Conservation (phyloP, 2,888 invertebrate genomes). For the Drosophila greeni region DNA sequence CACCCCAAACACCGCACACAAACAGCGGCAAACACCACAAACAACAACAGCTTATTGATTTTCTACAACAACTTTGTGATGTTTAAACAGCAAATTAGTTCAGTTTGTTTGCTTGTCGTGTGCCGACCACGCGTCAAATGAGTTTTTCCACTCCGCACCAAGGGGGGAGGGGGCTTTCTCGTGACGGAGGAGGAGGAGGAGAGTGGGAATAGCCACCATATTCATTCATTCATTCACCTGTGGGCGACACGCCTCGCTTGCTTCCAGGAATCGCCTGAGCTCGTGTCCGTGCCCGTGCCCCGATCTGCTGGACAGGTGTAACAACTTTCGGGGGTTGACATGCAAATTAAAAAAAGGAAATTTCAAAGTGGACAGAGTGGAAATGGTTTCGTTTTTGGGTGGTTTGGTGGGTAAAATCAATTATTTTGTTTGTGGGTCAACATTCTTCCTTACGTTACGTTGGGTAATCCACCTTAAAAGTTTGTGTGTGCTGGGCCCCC, state of each 20-base stretch:
- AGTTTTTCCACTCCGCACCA: constrained; percentile 17
- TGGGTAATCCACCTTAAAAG: constrained; percentile 7
- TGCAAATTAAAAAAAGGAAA: constrained; percentile 15
- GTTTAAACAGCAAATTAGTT: constrained; percentile 45
- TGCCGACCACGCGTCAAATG: constrained; percentile 46
- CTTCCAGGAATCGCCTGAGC: constrained; percentile 22
- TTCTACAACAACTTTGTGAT: constrained; percentile 31
- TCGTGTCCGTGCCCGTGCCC: neutral
- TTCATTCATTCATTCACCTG: constrained; percentile 17
- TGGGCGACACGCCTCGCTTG: constrained; percentile 23
- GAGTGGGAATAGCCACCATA: constrained; percentile 1
- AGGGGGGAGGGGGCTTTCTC: neutral
- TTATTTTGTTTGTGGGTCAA: constrained; percentile 18
- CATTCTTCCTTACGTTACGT: constrained; percentile 9
- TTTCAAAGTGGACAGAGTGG: constrained; percentile 11
- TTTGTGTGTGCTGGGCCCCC: neutral
- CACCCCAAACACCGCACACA: constrained; percentile 7
- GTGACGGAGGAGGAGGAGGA: neutral
- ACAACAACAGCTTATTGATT: constrained; percentile 36
- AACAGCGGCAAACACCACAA: constrained; percentile 15
- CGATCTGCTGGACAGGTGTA: constrained; percentile 7
- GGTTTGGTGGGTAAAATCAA: constrained; percentile 4
- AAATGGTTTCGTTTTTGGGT: neutral
- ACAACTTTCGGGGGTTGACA: constrained; percentile 25
- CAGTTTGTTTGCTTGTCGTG: constrained; percentile 49